phyloP scores from a whole-genome alignment of 2,113 vertebrate species.

The Dermatemys mawii region DNA sequence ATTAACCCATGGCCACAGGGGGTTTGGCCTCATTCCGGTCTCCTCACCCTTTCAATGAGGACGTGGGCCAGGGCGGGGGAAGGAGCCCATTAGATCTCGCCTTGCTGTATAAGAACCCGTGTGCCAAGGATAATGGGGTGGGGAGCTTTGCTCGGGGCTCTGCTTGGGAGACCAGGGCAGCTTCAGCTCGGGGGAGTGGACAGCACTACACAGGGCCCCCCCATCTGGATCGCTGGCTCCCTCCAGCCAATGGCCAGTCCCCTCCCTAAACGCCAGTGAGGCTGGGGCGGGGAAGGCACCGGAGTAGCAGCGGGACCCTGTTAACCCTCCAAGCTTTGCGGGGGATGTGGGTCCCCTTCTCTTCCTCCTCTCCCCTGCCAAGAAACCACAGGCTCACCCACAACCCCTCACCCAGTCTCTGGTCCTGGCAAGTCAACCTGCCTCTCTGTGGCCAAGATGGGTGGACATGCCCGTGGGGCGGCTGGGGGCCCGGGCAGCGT shows the following conservation, averaged over 20 bases:
- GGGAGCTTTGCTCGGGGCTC: neutral
- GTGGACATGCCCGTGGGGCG: neutral
- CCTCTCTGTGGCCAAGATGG: rapidly evolving
- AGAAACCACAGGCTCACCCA: neutral
- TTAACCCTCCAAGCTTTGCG: neutral
- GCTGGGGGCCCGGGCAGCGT: neutral
- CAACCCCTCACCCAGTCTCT: neutral
- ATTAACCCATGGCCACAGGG: rapidly evolving
- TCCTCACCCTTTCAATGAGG: no score
- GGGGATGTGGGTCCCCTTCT: neutral
- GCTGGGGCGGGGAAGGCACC: neutral
- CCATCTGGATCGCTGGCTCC: neutral
- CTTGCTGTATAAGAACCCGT: neutral
- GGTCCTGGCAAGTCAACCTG: neutral
- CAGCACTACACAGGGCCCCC: neutral
- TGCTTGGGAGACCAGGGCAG: neutral
- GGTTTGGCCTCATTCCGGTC: rapidly evolving
- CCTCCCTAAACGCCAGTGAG: rapidly evolving
- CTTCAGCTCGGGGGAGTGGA: neutral
- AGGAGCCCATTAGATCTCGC: neutral
- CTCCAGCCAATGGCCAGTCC: neutral
- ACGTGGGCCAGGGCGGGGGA: neutral
- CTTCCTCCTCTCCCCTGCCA: neutral
- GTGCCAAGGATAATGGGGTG: neutral
- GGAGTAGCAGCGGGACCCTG: neutral